A percentile compares a stretch with the other conserved stretches of the same genome.
phyloP scores from a whole-genome alignment of 2,888 invertebrate genomes.

The Nomada goodeniana region DNA sequence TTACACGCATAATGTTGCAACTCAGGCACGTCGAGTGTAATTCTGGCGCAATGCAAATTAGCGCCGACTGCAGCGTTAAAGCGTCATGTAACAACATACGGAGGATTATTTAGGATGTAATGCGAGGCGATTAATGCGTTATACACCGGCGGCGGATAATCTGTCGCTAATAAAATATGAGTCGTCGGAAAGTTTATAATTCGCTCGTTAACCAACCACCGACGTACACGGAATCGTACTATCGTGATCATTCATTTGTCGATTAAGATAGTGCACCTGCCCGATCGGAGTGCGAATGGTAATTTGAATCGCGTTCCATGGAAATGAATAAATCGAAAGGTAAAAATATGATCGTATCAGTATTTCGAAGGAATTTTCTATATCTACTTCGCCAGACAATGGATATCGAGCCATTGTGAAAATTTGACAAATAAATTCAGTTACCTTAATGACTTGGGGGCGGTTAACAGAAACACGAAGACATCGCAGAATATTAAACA shows the following conservation, averaged over 20 bases:
- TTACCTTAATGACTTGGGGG: no score
- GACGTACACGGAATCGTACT: background rate
- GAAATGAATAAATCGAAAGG: no score
- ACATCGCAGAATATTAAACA: no score
- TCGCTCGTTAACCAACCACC: conserved; percentile 30
- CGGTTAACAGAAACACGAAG: no score
- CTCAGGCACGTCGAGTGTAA: conserved; percentile 42
- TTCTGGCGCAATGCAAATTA: conserved; percentile 63
- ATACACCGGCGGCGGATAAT: conserved; percentile 49
- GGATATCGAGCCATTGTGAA: no score
- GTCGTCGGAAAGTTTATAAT: conserved; percentile 45
- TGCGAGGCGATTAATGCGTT: conserved; percentile 63
- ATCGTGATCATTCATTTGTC: background rate
- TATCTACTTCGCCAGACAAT: no score
- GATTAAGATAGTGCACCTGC: background rate
- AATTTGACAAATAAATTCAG: no score
- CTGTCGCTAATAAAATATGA: conserved; percentile 51
- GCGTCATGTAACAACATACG: conserved; percentile 57
- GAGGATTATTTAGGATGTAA: conserved; percentile 66
- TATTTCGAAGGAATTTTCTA: no score
- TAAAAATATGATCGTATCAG: no score
- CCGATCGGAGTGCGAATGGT: no score
- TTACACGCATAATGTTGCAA: conserved; percentile 42
- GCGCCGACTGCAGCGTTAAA: conserved; percentile 41
- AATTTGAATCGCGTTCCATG: no score